Conservation (phyloP, 2,797 vertebrate genomes). For the Hypotaenidia okinawae region DNA sequence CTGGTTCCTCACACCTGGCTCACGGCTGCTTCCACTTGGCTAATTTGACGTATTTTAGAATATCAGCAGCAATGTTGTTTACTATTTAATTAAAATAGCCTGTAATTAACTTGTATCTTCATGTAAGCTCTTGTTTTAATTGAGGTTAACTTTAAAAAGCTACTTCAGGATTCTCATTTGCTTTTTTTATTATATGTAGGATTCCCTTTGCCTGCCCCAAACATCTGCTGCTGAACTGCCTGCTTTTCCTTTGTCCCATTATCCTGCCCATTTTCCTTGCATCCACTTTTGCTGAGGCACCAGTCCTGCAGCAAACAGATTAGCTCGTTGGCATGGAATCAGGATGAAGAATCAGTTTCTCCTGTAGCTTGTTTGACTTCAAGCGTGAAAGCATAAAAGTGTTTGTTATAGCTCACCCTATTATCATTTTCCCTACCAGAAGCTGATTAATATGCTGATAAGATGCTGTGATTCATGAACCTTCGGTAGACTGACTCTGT, state of each 20-base stretch:
- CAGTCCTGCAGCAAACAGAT: background rate
- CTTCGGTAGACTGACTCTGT: background rate
- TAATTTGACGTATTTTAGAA: background rate
- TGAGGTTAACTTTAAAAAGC: background rate
- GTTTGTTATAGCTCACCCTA: background rate
- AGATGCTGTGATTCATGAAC: conserved; percentile 29
- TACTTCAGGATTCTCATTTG: background rate
- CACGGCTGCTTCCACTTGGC: fast-evolving
- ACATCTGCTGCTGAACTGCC: background rate
- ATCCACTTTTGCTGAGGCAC: background rate
- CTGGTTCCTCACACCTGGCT: background rate
- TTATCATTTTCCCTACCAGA: background rate
- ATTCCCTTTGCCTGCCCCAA: background rate
- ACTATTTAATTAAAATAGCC: background rate
- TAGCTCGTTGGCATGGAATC: background rate
- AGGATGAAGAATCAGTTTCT: background rate
- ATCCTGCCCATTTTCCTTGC: background rate
- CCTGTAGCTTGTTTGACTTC: background rate
- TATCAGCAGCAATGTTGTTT: background rate
- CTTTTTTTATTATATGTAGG: background rate
- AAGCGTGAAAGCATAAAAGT: background rate
- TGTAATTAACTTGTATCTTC: background rate
- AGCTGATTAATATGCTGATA: conserved; percentile 52
- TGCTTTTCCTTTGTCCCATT: background rate
- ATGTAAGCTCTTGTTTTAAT: background rate